Percentiles rank a stretch among this genome's conserved stretches.
Conservation (phyloP, 2,797 vertebrate species). For the Macrochelys suwanniensis region DNA sequence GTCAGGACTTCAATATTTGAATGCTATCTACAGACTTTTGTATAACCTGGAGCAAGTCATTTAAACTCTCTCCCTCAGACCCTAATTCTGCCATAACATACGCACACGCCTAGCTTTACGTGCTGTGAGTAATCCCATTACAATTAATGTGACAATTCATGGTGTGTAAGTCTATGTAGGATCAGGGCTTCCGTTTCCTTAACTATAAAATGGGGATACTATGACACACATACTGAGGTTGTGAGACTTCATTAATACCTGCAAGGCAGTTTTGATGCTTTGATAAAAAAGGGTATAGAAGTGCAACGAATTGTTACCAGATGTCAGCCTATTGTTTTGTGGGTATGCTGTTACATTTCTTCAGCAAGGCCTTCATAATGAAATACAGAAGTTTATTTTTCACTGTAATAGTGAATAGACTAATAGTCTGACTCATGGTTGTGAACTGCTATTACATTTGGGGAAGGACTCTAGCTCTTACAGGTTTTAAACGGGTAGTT, state of each 20-base stretch:
- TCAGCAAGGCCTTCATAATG: constrained; percentile 51
- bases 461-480: constrained; percentile 69
- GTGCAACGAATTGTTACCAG: not conserved
- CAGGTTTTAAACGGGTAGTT: constrained; percentile 74
- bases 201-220: not conserved
- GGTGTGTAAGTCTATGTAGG: not conserved
- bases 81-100: not conserved
- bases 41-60: not conserved
- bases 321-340: not conserved
- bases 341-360: constrained; percentile 56
- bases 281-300: not conserved
- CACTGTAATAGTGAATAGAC: constrained; percentile 41
- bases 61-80: not conserved
- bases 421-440: constrained; percentile 61
- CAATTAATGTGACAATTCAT: not conserved
- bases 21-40: not conserved
- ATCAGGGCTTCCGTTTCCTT: not conserved
- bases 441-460: constrained; percentile 73
- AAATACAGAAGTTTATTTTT: constrained; percentile 71
- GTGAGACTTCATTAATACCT: not conserved
- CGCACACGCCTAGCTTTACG: not conserved
- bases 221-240: not conserved
- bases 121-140: not conserved
- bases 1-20: not conserved
- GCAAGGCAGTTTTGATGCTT: not conserved